Percentiles rank a stretch among this genome's conserved stretches.
These are phyloP conservation scores for Meiosimyza platycephala DNA, from an alignment of 2,888 invertebrate genomes.

Conservation along the genomic window DNA sequence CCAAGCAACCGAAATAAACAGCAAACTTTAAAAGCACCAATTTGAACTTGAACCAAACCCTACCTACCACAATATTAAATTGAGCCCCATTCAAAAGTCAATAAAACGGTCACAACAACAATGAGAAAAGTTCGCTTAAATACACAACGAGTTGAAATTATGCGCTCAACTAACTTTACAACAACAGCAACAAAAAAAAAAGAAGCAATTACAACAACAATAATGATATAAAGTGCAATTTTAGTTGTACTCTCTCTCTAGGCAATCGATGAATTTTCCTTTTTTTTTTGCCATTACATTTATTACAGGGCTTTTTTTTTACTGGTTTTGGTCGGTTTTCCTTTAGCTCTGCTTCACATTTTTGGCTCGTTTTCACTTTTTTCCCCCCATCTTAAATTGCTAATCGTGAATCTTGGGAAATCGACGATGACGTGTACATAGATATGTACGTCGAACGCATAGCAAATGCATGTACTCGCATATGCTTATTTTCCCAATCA, in stretches of 20 bases:
- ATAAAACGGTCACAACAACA: constrained; percentile 2
- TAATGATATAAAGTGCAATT: constrained; percentile 2
- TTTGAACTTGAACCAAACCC: constrained; percentile 22
- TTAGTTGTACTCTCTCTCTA: not conserved
- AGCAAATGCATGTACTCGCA: no score
- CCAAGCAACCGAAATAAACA: not conserved
- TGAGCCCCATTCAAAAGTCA: constrained; percentile 1
- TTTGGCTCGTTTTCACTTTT: not conserved
- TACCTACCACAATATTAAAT: constrained; percentile 8
- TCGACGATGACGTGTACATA: no score
- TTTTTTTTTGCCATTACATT: not conserved
- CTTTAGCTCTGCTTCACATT: not conserved
- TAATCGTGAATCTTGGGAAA: no score
- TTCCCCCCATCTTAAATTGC: no score
- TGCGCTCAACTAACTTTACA: constrained; percentile 18
- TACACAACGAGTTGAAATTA: constrained; percentile 19
- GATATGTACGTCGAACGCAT: no score
- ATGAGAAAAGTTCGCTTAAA: constrained; percentile 4
- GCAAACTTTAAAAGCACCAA: not conserved
- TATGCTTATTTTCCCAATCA: no score
- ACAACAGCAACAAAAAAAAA: not conserved
- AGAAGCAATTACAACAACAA: not conserved
- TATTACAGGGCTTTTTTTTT: not conserved
- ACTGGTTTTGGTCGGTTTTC: not conserved
- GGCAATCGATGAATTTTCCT: not conserved